Base-by-base conservation (phyloP, 1,140 invertebrate genomes). In the Cotesia vestalis region DNA sequence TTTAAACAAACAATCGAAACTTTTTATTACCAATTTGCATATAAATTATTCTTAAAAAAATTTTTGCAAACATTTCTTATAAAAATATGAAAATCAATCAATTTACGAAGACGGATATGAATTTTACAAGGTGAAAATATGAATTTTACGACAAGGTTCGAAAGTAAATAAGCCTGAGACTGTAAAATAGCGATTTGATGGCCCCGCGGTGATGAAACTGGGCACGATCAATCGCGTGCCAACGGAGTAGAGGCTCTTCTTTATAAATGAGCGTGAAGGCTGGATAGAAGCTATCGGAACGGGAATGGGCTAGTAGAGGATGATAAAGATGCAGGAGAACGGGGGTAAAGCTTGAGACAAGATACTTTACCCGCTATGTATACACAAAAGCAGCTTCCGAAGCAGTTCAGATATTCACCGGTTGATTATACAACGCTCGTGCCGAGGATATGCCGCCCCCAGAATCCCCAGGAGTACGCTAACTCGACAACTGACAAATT, bases 401-500 rank as follows among this genome's bases (percentile, higher is more conserved):
- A 79, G 66, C 81, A 83, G 79, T 85, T 85, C 84, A 84, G 84
- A 85, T 87, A 87, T 86, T 87, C 85, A 85, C 83, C 82, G 83
- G 84, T 85, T 87, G 86, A 87, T 87, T 87, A 46, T 46, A 87
- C 83, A 78, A 40, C 14, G 55, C 53, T 79, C 59, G 70, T 80
- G 80, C 79, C 77, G 76, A 76, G 79, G 77, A 77, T 71, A 73
- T 62, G 11, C 52, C 52, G 38, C 51, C 66, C 73, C 75, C 76
- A 76, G 74, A 85, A 87, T 86, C 78, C 84, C 81, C 83, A 78
- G 51, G 79, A 81, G 85, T 79, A 80, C 78, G 84, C 85, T 87
- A 87, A 87, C 85, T 87, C 83, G 86, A 87, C 86, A 87, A 87
- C 86, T 87, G 86, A 87, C 86, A 87, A 87, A 87, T 87, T 87